Percentiles rank a stretch among this genome's conserved stretches.
Evolutionary conservation across 2,888 invertebrate genomes (phyloP).

Genomic region (Sarcophaga rosellei): DNA sequence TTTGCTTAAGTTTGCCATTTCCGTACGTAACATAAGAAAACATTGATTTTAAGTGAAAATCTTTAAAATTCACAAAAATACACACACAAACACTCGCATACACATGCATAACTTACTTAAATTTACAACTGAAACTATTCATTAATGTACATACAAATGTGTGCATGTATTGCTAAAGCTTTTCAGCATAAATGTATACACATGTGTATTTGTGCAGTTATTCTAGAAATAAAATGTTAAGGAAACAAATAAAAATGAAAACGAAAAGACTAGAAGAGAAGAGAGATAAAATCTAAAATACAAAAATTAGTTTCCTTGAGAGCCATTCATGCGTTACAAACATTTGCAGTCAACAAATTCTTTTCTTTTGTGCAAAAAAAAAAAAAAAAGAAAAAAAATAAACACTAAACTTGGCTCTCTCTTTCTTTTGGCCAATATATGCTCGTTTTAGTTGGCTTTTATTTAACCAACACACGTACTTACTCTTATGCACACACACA

Average conservation of each 20-base stretch:
- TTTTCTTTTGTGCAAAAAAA: neutral
- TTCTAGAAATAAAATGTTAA: too few species aligned
- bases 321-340: slow-evolving; percentile 54
- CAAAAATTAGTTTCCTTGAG: slow-evolving; percentile 56
- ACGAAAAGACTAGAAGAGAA: neutral
- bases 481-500: neutral
- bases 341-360: slow-evolving; percentile 54
- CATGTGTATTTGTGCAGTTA: neutral
- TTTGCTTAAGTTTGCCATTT: slow-evolving; percentile 46
- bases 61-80: neutral
- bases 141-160: neutral
- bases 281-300: slow-evolving; percentile 20
- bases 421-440: slow-evolving; percentile 37
- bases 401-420: neutral
- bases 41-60: slow-evolving; percentile 17
- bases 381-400: too few species aligned
- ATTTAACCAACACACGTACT: neutral
- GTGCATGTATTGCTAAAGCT: neutral
- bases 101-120: neutral
- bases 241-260: neutral
- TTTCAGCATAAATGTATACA: neutral
- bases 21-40: neutral
- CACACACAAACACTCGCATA: neutral
- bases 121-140: neutral
- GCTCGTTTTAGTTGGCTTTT: slow-evolving; percentile 8